A percentile compares a stretch with the other conserved stretches of the same genome.
These are phyloP conservation scores for Macrophya alboannulata DNA, from an alignment of 2,888 invertebrate genomes.

Conservation along the genomic window DNA sequence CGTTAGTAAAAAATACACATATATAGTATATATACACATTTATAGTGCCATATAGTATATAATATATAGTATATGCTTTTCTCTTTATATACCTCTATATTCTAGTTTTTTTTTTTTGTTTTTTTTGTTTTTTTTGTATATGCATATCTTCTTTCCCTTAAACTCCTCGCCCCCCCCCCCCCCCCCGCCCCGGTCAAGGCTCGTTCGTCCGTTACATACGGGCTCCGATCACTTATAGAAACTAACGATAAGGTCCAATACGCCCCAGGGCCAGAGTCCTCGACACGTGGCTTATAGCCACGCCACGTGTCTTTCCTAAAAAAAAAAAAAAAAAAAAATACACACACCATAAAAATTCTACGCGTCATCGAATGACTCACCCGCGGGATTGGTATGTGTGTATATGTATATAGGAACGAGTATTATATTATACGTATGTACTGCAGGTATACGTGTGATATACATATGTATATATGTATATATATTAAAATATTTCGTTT, in stretches of 20 bases:
- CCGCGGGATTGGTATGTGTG: too few species aligned
- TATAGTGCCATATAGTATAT: too few species aligned
- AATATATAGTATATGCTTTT: background rate
- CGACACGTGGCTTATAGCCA: background rate
- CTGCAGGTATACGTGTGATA: too few species aligned
- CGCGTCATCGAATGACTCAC: background rate
- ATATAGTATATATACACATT: background rate
- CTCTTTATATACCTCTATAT: background rate
- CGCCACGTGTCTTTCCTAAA: background rate
- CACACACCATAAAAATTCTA: background rate
- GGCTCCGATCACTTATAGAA: background rate
- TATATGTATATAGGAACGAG: too few species aligned
- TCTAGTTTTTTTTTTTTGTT: too few species aligned
- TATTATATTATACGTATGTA: too few species aligned
- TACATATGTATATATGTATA: too few species aligned
- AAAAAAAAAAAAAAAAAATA: too few species aligned
- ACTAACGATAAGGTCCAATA: slow-evolving; percentile 6
- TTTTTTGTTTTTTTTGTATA: too few species aligned
- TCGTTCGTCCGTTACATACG: background rate
- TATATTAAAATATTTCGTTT: too few species aligned
- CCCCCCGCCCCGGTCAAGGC: background rate
- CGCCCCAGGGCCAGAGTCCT: slow-evolving; percentile 28
- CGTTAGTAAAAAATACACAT: background rate
- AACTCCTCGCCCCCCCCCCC: background rate
- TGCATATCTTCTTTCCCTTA: background rate